Conservation (phyloP, 53 echinoderm and acorn worm species). For the Luidia sarsii region DNA sequence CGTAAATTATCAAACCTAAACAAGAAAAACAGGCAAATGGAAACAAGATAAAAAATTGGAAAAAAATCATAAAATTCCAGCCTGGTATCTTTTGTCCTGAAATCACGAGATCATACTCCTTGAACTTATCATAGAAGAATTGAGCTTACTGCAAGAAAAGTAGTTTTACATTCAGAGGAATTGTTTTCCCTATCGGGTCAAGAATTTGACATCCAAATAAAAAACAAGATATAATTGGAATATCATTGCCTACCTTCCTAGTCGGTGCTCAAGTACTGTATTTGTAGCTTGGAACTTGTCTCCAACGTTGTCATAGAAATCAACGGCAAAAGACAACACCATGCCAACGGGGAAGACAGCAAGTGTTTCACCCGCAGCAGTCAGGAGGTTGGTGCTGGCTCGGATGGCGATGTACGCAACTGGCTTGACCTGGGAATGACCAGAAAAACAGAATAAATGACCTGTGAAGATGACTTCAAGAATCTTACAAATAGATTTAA, state of each 20-base stretch:
- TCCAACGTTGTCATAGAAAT: constrained; percentile 92
- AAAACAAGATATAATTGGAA: no score
- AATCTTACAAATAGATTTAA: no score
- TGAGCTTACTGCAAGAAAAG: background rate
- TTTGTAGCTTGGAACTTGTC: constrained; percentile 86
- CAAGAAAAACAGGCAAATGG: background rate
- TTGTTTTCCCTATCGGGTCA: background rate
- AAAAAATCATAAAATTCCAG: background rate
- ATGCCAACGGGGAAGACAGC: constrained; percentile 82
- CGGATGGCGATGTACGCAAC: constrained; percentile 90
- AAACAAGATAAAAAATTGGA: background rate
- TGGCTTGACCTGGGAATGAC: constrained; percentile 93
- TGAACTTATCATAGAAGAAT: background rate
- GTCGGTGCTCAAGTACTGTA: constrained; percentile 69
- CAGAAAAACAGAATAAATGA: background rate
- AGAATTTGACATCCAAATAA: background rate
- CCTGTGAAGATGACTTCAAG: background rate
- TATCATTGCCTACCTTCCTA: constrained; percentile 85
- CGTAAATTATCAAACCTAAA: constrained; percentile 89
- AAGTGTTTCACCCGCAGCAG: constrained; percentile 61
- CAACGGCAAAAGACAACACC: constrained; percentile 69
- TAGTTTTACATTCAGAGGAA: background rate
- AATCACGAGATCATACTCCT: background rate
- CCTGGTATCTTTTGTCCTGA: background rate
- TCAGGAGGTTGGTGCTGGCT: constrained; percentile 63